These are phyloP conservation scores for Chymomyza amoena DNA, from an alignment of 2,888 invertebrate genomes.

Conservation along the genomic window DNA sequence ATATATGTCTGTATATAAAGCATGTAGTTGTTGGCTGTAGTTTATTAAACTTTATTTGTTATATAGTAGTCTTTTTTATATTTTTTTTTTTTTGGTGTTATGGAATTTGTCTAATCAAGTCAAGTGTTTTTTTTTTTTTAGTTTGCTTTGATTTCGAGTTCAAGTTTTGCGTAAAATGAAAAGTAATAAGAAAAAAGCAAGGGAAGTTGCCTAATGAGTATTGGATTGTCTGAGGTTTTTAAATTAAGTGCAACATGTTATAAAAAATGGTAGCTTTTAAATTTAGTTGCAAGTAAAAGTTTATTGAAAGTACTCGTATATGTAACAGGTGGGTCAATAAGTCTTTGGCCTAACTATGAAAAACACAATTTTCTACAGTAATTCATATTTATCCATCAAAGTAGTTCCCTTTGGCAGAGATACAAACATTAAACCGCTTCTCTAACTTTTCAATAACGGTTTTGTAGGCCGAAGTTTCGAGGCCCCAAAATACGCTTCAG, in stretches of 20 bases:
- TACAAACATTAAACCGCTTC: too few species aligned
- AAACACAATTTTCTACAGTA: too few species aligned
- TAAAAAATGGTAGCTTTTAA: background rate
- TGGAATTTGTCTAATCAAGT: conserved; percentile 59
- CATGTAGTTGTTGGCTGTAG: background rate
- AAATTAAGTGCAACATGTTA: background rate
- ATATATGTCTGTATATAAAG: background rate
- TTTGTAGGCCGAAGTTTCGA: too few species aligned
- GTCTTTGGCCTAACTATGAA: too few species aligned
- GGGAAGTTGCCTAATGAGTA: background rate
- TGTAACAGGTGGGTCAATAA: too few species aligned
- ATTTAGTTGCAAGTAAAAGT: background rate
- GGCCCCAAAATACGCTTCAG: too few species aligned
- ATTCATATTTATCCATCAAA: too few species aligned
- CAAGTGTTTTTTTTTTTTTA: conserved; percentile 34
- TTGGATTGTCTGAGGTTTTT: background rate
- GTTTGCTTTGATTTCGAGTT: background rate
- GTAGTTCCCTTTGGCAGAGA: too few species aligned
- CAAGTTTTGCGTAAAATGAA: background rate
- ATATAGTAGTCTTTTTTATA: conserved; percentile 31
- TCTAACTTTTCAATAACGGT: too few species aligned
- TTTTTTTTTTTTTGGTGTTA: conserved; percentile 4
- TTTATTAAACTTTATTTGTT: conserved; percentile 43
- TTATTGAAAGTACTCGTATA: too few species aligned
- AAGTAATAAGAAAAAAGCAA: background rate